Conservation (phyloP, 2,888 invertebrate species). For the Sphaerolaimus hirsutus region DNA sequence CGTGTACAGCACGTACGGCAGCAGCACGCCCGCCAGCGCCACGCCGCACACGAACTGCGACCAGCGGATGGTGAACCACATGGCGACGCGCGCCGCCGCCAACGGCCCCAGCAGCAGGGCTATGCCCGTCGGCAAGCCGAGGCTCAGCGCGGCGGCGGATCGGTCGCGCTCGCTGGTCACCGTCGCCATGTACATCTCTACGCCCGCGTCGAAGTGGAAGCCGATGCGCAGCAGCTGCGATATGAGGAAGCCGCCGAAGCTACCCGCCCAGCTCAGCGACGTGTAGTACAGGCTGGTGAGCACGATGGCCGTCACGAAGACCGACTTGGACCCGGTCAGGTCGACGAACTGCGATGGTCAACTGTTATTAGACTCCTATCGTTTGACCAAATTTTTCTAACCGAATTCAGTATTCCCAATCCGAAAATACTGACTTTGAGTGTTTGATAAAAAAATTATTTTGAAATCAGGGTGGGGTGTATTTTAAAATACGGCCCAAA, state of each 20-base stretch:
- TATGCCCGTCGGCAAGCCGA: constrained; percentile 17
- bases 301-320: constrained; percentile 17
- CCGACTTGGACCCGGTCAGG: constrained; percentile 17
- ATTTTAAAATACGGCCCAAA: no score
- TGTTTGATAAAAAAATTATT: no score
- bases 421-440: no score
- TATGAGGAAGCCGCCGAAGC: constrained; percentile 19
- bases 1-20: constrained; percentile 17
- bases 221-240: constrained; percentile 18
- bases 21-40: constrained; percentile 10
- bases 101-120: constrained; percentile 18
- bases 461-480: no score
- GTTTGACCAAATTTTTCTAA: no score
- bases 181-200: constrained; percentile 24
- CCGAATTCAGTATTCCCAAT: no score
- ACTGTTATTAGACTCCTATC: no score
- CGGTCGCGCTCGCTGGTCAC: constrained; percentile 21
- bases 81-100: constrained; percentile 12
- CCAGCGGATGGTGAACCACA: not conserved
- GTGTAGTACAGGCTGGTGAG: constrained; percentile 20
- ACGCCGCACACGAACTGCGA: constrained; percentile 15
- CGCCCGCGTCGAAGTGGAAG: constrained; percentile 21
- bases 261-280: constrained; percentile 15
- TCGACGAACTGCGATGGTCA: constrained; percentile 15
- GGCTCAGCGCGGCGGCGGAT: constrained; percentile 18